phyloP scores from a whole-genome alignment of 2,888 invertebrate species.

The Temnothorax unifasciatus region DNA sequence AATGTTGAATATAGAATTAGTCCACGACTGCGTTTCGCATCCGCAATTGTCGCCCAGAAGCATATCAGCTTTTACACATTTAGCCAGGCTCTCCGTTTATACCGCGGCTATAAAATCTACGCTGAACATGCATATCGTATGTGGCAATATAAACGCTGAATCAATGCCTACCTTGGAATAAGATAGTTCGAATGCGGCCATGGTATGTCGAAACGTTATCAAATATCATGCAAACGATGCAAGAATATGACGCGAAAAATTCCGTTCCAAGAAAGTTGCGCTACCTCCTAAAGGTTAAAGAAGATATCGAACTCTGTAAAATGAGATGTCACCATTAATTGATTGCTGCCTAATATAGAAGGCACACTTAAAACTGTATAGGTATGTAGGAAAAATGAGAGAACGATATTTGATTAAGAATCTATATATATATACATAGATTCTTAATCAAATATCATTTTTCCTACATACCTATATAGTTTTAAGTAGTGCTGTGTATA shows the following conservation, averaged over 20 bases:
- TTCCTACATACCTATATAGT: no score
- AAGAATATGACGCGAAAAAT: conserved; percentile 18
- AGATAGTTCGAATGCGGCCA: conserved; percentile 22
- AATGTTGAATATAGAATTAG: conserved; percentile 1
- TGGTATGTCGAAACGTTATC: conserved; percentile 23
- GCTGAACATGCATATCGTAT: neutral
- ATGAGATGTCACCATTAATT: neutral
- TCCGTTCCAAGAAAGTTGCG: neutral
- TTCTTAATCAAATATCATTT: no score
- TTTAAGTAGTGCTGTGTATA: no score
- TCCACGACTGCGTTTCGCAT: neutral
- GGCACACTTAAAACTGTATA: neutral
- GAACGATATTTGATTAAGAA: conserved; percentile 11
- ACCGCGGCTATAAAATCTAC: neutral
- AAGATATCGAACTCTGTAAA: neutral
- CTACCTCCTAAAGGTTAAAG: neutral
- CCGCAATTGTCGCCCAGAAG: neutral
- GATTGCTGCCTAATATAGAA: neutral
- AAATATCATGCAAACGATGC: conserved; percentile 5
- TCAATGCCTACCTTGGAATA: conserved; percentile 33
- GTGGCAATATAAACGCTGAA: conserved; percentile 11
- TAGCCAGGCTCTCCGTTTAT: neutral
- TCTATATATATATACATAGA: neutral
- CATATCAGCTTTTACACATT: neutral
- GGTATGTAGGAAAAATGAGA: no score